These are phyloP conservation scores for Peromyscus nudipes DNA, from an alignment of 2,797 vertebrate genomes.

Conservation along the genomic window DNA sequence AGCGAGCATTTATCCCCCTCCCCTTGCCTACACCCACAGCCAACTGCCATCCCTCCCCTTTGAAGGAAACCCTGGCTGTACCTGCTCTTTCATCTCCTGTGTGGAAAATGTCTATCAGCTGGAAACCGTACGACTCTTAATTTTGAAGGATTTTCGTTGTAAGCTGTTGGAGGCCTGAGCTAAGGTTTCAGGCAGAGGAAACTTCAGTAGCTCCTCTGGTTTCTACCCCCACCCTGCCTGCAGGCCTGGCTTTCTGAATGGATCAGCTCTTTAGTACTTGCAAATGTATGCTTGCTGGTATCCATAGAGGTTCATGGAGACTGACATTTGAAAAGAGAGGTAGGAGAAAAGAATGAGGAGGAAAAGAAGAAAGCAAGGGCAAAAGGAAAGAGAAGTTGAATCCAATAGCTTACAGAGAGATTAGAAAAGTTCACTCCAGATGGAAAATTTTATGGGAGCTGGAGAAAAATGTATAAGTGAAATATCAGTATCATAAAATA, in stretches of 20 bases:
- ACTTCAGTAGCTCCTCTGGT: conserved; percentile 72
- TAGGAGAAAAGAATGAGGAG: fast-evolving
- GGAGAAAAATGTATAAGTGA: conserved; percentile 83
- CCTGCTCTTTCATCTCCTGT: conserved; percentile 68
- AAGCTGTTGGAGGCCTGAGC: conserved; percentile 63
- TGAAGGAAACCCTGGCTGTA: conserved; percentile 43
- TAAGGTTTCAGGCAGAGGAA: conserved; percentile 82
- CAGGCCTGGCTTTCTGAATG: conserved; percentile 62
- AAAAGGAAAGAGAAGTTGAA: conserved; percentile 76
- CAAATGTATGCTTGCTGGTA: conserved; percentile 75
- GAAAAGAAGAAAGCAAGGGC: background rate
- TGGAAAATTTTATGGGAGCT: conserved; percentile 86
- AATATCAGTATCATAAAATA: conserved; percentile 87
- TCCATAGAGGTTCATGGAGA: conserved; percentile 75
- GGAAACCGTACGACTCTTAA: conserved; percentile 57
- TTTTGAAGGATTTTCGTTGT: conserved; percentile 81
- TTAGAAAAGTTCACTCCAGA: conserved; percentile 86
- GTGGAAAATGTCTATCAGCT: conserved; percentile 67
- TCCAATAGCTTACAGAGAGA: conserved; percentile 79
- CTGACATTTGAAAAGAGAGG: conserved; percentile 62
- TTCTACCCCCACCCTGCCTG: conserved; percentile 6
- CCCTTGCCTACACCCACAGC: background rate
- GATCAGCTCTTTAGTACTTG: conserved; percentile 76
- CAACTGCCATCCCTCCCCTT: conserved; percentile 66
- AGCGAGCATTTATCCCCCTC: conserved; percentile 62